Evolutionary conservation across 2,113 vertebrate genomes (phyloP), one percentile per base, ranked within the genome.

Genomic region (Takifugu bimaculatus): DNA sequence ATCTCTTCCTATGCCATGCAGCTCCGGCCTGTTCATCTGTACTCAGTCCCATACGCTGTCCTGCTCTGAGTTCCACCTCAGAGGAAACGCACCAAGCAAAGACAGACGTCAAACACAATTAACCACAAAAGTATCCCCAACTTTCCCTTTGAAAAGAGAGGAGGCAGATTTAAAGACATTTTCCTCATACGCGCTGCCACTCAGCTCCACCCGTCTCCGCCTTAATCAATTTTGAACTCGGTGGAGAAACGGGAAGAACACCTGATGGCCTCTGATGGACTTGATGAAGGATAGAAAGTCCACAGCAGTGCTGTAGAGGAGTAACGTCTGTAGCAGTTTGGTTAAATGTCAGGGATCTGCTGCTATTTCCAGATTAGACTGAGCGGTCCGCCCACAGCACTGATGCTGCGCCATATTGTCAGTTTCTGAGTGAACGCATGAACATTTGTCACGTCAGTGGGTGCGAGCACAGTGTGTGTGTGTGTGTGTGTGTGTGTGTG

Each of bases 21-120:
- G 59, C 65, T 57, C 57, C 52, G 53, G 54, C 77, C 68, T 77
- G 64, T 82, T 80, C 76, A 72, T 75, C 70, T 73, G 67, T 74
- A 82, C 61, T 58, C 82, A 75, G 65, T 80, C 80, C 78, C 50
- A 78, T 60, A 68, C 83, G 84, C 83, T 83, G 85, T 87, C 82
- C 80, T 74, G 78, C 82, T 59, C 81, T 78, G 49, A 72, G 80
- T 26, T 50, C 68, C 80, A 67, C 75, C 79, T 83, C 68, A 58
- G 63, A 76, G 73, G 70, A 81, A 60, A 42, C 58, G 56, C 69
- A 72, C 80, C 68, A 63, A 14, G 68, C 70, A 70, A 68, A 65
- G 75, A 85, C 78, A 71, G 74, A 80, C 86, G 85, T 88, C 84
- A 78, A 79, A 87, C 45, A 48, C 13, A 5, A 48, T n/a, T 48